A percentile compares a stretch with the other conserved stretches of the same genome.
These are phyloP conservation scores for Calameuta pallipes DNA, from an alignment of 2,888 invertebrate genomes.

Conservation along the genomic window DNA sequence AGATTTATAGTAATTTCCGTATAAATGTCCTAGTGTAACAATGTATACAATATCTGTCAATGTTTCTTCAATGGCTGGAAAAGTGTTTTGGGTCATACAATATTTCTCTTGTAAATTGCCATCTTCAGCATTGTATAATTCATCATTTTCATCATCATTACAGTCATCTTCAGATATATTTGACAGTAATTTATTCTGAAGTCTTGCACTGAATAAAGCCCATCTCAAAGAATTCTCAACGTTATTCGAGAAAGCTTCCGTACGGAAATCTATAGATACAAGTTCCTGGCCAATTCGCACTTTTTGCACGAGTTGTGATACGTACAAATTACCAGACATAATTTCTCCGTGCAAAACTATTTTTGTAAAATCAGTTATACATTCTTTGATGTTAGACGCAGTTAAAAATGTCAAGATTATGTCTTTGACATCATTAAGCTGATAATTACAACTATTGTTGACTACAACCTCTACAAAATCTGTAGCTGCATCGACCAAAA, in stretches of 20 bases:
- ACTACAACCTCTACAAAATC: slow-evolving; percentile 48
- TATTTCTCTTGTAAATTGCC: not conserved
- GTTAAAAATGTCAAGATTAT: slow-evolving; percentile 45
- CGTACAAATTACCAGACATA: slow-evolving; percentile 54
- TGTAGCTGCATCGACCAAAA: slow-evolving; percentile 41
- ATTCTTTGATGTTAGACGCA: slow-evolving; percentile 45
- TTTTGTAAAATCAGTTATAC: slow-evolving; percentile 49
- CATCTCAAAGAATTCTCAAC: slow-evolving; percentile 54
- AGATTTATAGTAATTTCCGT: slow-evolving; percentile 64
- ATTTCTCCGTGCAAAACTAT: slow-evolving; percentile 57
- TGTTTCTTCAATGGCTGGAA: slow-evolving; percentile 52
- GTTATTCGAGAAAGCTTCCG: slow-evolving; percentile 41
- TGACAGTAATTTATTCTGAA: slow-evolving; percentile 28
- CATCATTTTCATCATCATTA: slow-evolving; percentile 41
- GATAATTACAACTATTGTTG: slow-evolving; percentile 23
- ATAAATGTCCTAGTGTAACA: slow-evolving; percentile 57
- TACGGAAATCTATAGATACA: slow-evolving; percentile 38
- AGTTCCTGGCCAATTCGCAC: slow-evolving; percentile 37
- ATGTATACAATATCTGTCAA: slow-evolving; percentile 59
- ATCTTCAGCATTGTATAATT: slow-evolving; percentile 37
- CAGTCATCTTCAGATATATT: slow-evolving; percentile 29
- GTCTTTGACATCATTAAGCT: slow-evolving; percentile 25
- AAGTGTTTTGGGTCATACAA: not conserved
- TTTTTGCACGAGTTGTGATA: slow-evolving; percentile 38
- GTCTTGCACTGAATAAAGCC: slow-evolving; percentile 53